These are phyloP conservation scores for Sebastes hubbsi DNA, from an alignment of 2,797 vertebrate genomes.

Conservation along the genomic window DNA sequence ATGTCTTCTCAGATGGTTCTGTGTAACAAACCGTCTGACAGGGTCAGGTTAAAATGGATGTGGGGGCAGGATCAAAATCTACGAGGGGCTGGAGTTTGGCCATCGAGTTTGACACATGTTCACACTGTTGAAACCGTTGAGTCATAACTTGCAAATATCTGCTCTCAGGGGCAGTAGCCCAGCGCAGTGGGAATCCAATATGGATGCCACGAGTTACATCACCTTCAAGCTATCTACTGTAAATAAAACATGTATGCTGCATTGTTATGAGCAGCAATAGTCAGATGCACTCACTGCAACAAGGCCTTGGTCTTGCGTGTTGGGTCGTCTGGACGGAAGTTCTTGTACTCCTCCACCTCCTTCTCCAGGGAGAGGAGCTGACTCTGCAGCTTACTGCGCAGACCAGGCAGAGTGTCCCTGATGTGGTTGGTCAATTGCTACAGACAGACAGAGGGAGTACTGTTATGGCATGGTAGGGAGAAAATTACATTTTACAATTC, in stretches of 20 bases:
- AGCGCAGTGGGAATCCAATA: background rate
- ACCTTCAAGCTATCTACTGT: background rate
- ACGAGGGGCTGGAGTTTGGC: fast-evolving
- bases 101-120: too few species aligned
- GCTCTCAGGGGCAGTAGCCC: background rate
- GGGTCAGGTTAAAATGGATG: too few species aligned
- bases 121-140: background rate
- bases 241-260: background rate
- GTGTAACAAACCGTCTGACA: too few species aligned
- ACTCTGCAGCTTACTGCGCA: constrained; percentile 96
- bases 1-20: too few species aligned
- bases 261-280: background rate
- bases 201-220: background rate
- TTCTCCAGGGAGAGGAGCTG: constrained; percentile 96
- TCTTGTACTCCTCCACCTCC: constrained; percentile 98
- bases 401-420: constrained; percentile 91
- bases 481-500: background rate
- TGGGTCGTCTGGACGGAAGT: constrained; percentile 96
- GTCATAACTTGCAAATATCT: background rate
- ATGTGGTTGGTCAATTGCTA: constrained; percentile 99
- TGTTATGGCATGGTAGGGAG: background rate
- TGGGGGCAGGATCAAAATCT: fast-evolving
- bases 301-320: constrained; percentile 96
- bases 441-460: background rate
- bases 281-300: constrained; percentile 87